Evolutionary conservation across 2,113 vertebrate species (phyloP), one percentile per base, ranked within the genome.

Genomic region (Sturnus vulgaris): DNA sequence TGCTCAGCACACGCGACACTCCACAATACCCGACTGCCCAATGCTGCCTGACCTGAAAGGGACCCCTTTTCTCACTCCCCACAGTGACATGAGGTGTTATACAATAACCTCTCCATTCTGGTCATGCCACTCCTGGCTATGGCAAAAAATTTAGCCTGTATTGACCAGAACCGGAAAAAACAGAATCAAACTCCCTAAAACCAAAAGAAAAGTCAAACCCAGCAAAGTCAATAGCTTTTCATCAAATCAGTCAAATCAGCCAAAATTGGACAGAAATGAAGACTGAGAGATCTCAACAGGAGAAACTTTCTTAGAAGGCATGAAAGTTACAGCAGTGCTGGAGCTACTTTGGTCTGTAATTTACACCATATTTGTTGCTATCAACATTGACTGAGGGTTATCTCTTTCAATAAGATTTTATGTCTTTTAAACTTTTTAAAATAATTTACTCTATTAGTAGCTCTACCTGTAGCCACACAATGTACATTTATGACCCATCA

Each of bases 1-100:
- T 20, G 31, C 8, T 35, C 31, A 42, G 6, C 31, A 12, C 20
- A 20, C 5, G 6, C 0, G 2, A 60, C 1, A 6, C 30, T 19
- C 35, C 20, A 19, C 11, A 82, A 8, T 3, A 23, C 11, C 8
- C 6, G 53, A 70, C 22, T 22, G 18, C 22, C 37, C 39, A 53
- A 11, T 17, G 17, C 39, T 53, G 6, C 33, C 14, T 22, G 49
- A 25, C 33, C 27, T 33, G 47, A 37, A 63, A 63, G 22, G 11
- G n/a, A 35, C 14, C 12, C 20, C 10, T 82, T 42, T 10, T 35
- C 24, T 28, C 35, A 30, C 65, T 35, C 12, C 31, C 46, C 0
- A 1, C 15, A 30, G 14, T 21, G 33, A 44, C 9, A 27, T 12
- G 22, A 60, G 37, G 14, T 52, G 42, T 5, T 24, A 3, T 3